These are phyloP conservation scores for Drosophila niveifrons DNA, from an alignment of 2,888 invertebrate species.

Conservation along the genomic window DNA sequence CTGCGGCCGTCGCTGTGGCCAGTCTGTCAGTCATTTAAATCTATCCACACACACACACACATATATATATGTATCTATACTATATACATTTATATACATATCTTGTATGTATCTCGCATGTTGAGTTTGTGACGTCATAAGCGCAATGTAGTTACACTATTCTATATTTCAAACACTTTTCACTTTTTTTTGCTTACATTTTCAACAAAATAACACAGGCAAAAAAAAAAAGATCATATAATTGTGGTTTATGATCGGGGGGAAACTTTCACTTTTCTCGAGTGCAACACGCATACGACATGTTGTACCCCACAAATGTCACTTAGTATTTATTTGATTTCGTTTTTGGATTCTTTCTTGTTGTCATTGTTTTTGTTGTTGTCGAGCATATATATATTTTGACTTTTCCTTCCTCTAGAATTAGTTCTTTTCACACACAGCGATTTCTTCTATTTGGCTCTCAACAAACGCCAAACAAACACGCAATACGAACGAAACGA, in stretches of 20 bases:
- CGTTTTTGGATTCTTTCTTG: no score
- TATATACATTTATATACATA: neutral
- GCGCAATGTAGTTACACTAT: conserved; percentile 12
- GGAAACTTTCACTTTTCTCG: conserved; percentile 17
- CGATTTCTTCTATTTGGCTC: conserved; percentile 16
- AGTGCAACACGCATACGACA: conserved; percentile 63
- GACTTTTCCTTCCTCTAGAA: neutral
- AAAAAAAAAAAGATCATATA: neutral
- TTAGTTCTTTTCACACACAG: neutral
- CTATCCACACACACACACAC: conserved; percentile 18
- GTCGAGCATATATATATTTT: conserved; percentile 14
- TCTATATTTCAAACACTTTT: conserved; percentile 41
- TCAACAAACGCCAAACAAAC: conserved; percentile 48
- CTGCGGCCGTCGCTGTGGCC: conserved; percentile 61
- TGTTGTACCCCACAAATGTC: conserved; percentile 53
- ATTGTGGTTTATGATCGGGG: neutral
- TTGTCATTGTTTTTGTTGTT: conserved; percentile 34
- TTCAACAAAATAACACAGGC: neutral
- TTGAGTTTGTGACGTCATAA: conserved; percentile 62
- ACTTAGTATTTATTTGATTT: conserved; percentile 13
- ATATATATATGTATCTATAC: neutral
- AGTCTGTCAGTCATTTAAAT: conserved; percentile 42
- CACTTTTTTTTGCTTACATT: conserved; percentile 25
- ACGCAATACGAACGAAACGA: conserved; percentile 21
- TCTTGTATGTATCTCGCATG: neutral